Evolutionary conservation across 1,140 invertebrate genomes (phyloP).

Genomic region (Pomacea maculata): DNA sequence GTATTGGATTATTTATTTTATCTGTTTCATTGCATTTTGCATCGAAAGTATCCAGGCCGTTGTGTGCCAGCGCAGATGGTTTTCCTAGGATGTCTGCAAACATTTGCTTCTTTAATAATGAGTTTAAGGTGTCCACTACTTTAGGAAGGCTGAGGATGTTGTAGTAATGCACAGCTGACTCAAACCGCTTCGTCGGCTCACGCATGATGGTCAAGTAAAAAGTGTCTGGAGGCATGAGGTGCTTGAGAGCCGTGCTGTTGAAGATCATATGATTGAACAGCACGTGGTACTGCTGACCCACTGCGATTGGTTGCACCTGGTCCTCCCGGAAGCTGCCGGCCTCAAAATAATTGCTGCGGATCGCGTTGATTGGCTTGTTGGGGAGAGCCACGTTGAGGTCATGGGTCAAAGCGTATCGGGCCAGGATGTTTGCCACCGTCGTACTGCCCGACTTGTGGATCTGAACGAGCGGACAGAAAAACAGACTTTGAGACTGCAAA

Average conservation of each 20-base stretch:
- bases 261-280: constrained; percentile 39
- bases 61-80: no score
- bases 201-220: constrained; percentile 40
- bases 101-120: background rate
- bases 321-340: constrained; percentile 5
- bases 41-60: no score
- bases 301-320: constrained; percentile 10
- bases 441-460: constrained; percentile 28
- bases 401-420: constrained; percentile 14
- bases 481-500: no score
- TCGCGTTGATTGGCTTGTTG: constrained; percentile 1
- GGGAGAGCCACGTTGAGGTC: constrained; percentile 24
- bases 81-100: no score
- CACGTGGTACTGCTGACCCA: constrained; percentile 23
- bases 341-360: constrained; percentile 5
- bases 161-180: constrained; percentile 36
- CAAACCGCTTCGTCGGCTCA: constrained; percentile 34
- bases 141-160: background rate
- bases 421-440: constrained; percentile 24
- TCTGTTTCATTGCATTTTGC: no score
- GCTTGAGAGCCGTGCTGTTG: constrained; percentile 26
- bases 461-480: background rate
- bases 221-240: constrained; percentile 30
- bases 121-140: background rate
- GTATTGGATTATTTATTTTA: no score